phyloP scores from a whole-genome alignment of 2,797 vertebrate species.

The Poecilia velifera region DNA sequence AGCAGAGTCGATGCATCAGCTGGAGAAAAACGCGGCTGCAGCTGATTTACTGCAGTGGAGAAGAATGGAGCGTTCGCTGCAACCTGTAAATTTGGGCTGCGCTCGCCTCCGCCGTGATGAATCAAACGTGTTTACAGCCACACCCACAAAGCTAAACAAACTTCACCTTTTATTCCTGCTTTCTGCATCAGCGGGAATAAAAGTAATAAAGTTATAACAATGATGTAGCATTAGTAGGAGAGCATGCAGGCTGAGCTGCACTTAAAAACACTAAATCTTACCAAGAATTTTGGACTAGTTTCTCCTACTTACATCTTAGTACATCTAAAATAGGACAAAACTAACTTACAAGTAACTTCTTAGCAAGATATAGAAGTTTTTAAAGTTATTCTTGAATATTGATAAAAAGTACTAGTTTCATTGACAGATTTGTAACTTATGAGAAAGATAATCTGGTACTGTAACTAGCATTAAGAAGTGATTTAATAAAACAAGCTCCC shows the following conservation, averaged over 20 bases:
- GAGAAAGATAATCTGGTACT: too few relatives aligned
- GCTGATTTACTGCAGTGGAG: not conserved
- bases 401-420: too few relatives aligned
- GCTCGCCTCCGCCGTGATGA: slow-evolving; percentile 12
- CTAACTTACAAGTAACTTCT: too few relatives aligned
- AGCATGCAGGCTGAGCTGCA: slow-evolving; percentile 15
- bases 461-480: too few relatives aligned
- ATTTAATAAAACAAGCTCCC: too few relatives aligned
- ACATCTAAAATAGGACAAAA: too few relatives aligned
- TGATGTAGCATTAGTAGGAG: slow-evolving; percentile 44
- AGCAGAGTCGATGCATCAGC: not conserved
- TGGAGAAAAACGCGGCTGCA: not conserved
- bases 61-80: not conserved
- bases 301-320: too few relatives aligned
- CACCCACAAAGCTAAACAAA: slow-evolving; percentile 1
- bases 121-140: slow-evolving; percentile 31
- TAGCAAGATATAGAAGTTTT: too few relatives aligned
- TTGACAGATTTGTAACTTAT: too few relatives aligned
- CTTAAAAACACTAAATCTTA: too few relatives aligned
- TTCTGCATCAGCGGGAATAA: not conserved
- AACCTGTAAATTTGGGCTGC: not conserved
- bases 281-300: too few relatives aligned
- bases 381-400: too few relatives aligned
- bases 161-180: not conserved
- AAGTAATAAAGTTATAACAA: slow-evolving; percentile 5